Base-by-base conservation (phyloP, 1,140 invertebrate genomes). In the Homarus americanus region DNA sequence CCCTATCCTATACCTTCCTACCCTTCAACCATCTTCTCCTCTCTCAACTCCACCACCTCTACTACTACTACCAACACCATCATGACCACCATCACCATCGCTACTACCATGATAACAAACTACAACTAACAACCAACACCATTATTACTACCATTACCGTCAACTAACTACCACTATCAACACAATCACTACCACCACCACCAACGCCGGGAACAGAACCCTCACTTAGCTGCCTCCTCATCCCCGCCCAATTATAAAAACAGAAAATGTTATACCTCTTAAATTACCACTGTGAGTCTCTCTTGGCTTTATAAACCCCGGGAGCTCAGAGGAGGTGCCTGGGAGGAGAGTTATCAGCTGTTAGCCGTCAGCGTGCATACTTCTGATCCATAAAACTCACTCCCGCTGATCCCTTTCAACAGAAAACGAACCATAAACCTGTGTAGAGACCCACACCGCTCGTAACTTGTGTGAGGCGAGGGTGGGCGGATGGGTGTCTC, bases 371-470 rank as follows among this genome's bases (percentile, higher is more conserved):
- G 1, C 5, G 17, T 44, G 44, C 69, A 75, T 75, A 32, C 44
- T 44, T 73, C 10, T 1, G 20, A 75, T 15, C 69, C 83, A 85
- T 85, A 75, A 75, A 85, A 40, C 32, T 85, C 63, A 20, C 40
- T 40, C 40, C 9, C 2, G 40, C 32, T 24, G 17, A 44, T 41
- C 40, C 69, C 32, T 73, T 72, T 49, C 76, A 79, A 53, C 83
- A 75, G 69, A 73, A 75, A 75, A 49, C 83, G 69, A 15, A 34
- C 69, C 53, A 17, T 85, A 36, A 32, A 32, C 32, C 2, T 49
- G 38, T 41, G n/a, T 20, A 32, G 24, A 20, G 28, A 32, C 38
- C 38, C 40, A 3, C 66, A 17, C 63, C 10, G 66, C 82, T 72
- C 66, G 66, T 85, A 73, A 75, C 10, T 75, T 49, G 53, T 85